Percentiles rank a stretch among this genome's conserved stretches.
These are phyloP conservation scores for Taenioides sp. DNA, from an alignment of 2,797 vertebrate genomes.

Conservation along the genomic window DNA sequence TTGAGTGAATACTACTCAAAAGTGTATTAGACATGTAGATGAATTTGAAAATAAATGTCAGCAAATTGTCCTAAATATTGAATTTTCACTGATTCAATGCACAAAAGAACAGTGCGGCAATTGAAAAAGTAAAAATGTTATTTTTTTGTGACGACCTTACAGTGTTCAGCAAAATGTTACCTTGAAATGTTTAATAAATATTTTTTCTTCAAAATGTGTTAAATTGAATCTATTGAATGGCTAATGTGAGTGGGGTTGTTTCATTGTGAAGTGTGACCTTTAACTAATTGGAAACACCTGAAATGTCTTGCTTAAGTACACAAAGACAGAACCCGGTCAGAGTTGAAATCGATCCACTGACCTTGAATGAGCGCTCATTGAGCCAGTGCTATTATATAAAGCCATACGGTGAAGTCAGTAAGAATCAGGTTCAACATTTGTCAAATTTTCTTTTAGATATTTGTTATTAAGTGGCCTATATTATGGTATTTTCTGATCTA, in stretches of 20 bases:
- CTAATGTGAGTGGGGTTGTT: neutral
- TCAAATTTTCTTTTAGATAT: neutral
- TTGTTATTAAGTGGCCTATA: no score
- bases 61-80: neutral
- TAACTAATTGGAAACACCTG: neutral
- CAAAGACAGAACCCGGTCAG: no score
- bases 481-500: no score
- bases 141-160: neutral
- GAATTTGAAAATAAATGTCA: neutral
- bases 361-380: neutral
- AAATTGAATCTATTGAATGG: neutral
- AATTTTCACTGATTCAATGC: neutral
- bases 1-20: neutral
- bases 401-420: neutral
- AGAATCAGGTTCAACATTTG: neutral
- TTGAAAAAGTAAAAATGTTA: neutral
- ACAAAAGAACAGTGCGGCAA: neutral
- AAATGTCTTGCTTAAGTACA: no score
- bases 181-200: slow-evolving; percentile 39
- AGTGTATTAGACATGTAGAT: neutral
- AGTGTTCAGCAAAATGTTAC: slow-evolving; percentile 1
- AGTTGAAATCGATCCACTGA: no score
- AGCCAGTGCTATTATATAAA: no score
- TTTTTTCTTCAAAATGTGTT: slow-evolving; percentile 9
- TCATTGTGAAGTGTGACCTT: neutral